Conservation (phyloP, 2,113 vertebrate species). For the Thymallus thymallus region DNA sequence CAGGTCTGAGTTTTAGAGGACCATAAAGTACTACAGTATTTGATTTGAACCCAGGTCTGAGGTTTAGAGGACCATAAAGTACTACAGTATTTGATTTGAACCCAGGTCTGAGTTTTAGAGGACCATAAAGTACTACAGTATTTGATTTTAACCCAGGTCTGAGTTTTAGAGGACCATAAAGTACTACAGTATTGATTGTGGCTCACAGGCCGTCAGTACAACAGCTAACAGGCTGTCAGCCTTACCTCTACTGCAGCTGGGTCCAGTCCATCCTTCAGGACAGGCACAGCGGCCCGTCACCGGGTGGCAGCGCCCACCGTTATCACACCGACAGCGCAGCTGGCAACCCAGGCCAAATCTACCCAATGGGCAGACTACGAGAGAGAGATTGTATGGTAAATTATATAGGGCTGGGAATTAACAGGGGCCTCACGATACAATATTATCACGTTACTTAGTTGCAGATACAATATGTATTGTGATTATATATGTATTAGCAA, state of each 20-base stretch:
- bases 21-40: neutral
- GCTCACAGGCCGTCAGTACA: neutral
- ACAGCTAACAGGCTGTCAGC: neutral
- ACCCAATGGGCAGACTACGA: slow-evolving; percentile 79
- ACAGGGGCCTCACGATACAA: too few relatives aligned
- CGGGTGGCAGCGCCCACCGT: slow-evolving; percentile 81
- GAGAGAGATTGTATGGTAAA: neutral
- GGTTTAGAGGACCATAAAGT: too few relatives aligned
- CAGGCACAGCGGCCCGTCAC: slow-evolving; percentile 82
- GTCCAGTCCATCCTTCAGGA: slow-evolving; percentile 82
- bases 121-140: too few relatives aligned
- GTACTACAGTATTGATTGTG: neutral
- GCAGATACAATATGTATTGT: too few relatives aligned
- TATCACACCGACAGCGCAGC: slow-evolving; percentile 82
- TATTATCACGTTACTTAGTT: too few relatives aligned
- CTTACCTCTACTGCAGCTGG: slow-evolving; percentile 82
- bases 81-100: neutral
- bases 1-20: too few relatives aligned
- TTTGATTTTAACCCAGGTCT: too few relatives aligned
- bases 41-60: too few relatives aligned
- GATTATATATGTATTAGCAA: too few relatives aligned
- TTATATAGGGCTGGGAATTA: neutral
- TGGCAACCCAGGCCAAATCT: slow-evolving; percentile 83
- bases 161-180: too few relatives aligned
- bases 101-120: too few relatives aligned